Base-by-base conservation (phyloP, 2,888 invertebrate genomes). In the Patella ulyssiponensis region DNA sequence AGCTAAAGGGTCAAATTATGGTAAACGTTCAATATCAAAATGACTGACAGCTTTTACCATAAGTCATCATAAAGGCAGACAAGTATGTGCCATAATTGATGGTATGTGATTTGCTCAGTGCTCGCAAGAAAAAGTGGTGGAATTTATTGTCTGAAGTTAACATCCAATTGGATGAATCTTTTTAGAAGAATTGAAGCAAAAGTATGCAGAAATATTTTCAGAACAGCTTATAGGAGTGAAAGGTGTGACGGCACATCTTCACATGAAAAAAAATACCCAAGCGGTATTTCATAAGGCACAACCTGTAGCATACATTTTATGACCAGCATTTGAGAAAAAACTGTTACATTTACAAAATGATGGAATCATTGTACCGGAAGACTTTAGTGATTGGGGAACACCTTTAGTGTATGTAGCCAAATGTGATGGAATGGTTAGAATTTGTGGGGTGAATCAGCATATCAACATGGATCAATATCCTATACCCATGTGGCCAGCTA, bases 391-490 rank as follows among this genome's bases (percentile, higher is more conserved):
- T n/a, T 81, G 81, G 81, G 81, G 81, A 4, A 75, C 81, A 11
- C 81, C 81, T 11, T 64, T 82, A n/a, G 77, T 81, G 2, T 79
- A 75, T 2, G 71, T 81, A 14, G 27, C 56, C 14, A 81, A 81
- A 74, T 64, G 78, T 20, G 54, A 77, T 52, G 75, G 80, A 11
- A 56, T 27, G 12, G 75, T 82, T 20, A 53, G 81, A 20, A 69
- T 83, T 9, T 83, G 83, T 20, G 81, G 83, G 4, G 73, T 84
- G 7, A 84, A 83, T 51, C 75, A 23, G 44, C 71, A 44, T 9
- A 33, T 79, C 4, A 27, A 52, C 7, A 51, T 54, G 14, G 75
- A 83, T 15, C 54, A 73, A 75, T 85, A 86, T 69, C 87, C 85
- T 15, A 71, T 27, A n/a, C n/a, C n/a, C n/a, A n/a, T n/a, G n/a